Percentiles rank a stretch among this genome's conserved stretches.
Conservation (phyloP, 2,797 vertebrate genomes). For the Psittacula derbiana region DNA sequence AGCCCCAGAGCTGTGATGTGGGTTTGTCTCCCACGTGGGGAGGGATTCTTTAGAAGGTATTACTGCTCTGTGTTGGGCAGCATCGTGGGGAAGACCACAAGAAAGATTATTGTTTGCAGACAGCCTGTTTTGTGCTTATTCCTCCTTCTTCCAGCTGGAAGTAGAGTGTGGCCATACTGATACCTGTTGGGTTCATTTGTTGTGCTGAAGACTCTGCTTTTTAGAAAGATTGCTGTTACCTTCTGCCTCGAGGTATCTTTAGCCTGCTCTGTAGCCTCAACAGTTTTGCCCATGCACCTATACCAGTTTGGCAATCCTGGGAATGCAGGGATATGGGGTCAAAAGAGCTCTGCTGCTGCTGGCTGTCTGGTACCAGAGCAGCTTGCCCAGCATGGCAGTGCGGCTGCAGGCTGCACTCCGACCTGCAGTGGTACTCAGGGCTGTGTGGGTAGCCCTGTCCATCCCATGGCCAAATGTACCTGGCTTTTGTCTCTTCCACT, state of each 20-base stretch:
- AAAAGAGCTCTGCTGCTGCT: neutral
- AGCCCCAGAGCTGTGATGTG: neutral
- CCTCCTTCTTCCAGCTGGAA: neutral
- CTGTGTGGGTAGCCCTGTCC: neutral
- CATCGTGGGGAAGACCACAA: rapidly evolving
- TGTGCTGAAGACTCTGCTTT: neutral
- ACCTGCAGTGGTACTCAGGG: neutral
- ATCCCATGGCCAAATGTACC: neutral
- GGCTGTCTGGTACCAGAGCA: neutral
- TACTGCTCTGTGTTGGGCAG: neutral
- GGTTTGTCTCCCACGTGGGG: rapidly evolving
- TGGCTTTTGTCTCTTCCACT: neutral
- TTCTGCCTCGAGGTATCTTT: neutral
- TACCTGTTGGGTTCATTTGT: neutral
- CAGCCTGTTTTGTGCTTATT: neutral
- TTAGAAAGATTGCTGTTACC: neutral
- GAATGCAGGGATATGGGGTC: neutral
- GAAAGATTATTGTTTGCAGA: neutral
- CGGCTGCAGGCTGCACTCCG: neutral
- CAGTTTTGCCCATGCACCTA: neutral
- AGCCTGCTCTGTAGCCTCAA: neutral
- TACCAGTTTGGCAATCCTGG: neutral
- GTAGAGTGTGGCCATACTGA: neutral
- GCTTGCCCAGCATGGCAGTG: neutral
- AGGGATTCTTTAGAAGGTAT: neutral